A percentile compares a stretch with the other conserved stretches of the same genome.
phyloP scores from a whole-genome alignment of 2,797 vertebrate genomes.

The Chelonia mydas region DNA sequence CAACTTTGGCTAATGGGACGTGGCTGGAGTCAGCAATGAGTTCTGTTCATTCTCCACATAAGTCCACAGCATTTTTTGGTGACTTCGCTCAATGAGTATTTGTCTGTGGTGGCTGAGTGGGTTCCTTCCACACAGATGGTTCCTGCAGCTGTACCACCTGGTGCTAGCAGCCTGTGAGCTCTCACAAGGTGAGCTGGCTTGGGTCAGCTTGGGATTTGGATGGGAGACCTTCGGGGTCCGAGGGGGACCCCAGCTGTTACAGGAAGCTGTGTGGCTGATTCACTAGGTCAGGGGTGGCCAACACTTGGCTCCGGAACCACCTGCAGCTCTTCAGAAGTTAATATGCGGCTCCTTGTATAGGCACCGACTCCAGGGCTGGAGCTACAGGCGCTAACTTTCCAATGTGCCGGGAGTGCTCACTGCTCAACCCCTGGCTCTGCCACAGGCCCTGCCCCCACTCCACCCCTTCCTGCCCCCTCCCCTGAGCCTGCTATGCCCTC shows the following conservation, averaged over 20 bases:
- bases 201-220: not conserved
- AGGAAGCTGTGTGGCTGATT: not conserved
- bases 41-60: not conserved
- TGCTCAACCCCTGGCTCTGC: no score
- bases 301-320: no score
- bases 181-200: accelerated
- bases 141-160: not conserved
- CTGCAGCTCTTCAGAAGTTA: no score
- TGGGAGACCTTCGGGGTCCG: accelerated
- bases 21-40: constrained; percentile 45
- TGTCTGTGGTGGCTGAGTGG: not conserved
- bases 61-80: not conserved
- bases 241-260: accelerated
- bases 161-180: accelerated
- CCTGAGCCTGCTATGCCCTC: no score
- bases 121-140: not conserved
- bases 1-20: not conserved
- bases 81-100: not conserved
- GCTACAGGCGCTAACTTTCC: no score
- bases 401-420: no score
- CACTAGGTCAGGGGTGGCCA: no score
- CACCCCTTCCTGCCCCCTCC: no score
- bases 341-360: no score
- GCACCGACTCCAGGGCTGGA: no score
- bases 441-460: no score